Conservation (phyloP, 2,113 vertebrate species). For the Ciconia stormi region DNA sequence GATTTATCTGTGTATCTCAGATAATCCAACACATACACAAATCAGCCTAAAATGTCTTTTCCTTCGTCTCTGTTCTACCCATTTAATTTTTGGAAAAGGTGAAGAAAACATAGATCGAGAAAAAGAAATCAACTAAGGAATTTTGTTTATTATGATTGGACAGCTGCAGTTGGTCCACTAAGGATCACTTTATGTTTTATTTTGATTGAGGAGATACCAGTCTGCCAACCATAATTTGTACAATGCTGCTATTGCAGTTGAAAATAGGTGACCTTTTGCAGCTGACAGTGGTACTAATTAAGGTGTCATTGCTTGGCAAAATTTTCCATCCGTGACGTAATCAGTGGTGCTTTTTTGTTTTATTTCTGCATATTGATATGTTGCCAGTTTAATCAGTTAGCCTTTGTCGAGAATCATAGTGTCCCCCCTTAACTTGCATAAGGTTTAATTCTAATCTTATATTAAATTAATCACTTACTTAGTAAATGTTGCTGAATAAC, state of each 20-base stretch:
- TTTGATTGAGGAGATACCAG: conserved; percentile 80
- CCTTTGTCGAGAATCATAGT: background rate
- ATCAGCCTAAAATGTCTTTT: conserved; percentile 51
- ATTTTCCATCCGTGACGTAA: conserved; percentile 19
- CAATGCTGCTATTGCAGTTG: conserved; percentile 67
- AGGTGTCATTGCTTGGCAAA: conserved; percentile 21
- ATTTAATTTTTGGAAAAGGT: conserved; percentile 71
- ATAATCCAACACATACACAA: conserved; percentile 69
- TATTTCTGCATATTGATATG: background rate
- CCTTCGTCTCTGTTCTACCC: conserved; percentile 50
- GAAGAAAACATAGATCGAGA: conserved; percentile 72
- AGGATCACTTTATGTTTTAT: conserved; percentile 82
- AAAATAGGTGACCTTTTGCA: conserved; percentile 68
- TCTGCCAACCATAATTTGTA: conserved; percentile 77
- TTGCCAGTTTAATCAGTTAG: background rate
- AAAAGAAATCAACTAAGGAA: conserved; percentile 76
- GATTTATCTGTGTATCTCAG: conserved; percentile 70
- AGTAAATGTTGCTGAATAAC: background rate
- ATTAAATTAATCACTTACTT: background rate
- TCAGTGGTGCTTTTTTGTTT: background rate
- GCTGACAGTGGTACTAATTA: conserved; percentile 48
- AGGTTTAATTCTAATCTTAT: background rate
- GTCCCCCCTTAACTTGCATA: background rate
- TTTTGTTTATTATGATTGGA: conserved; percentile 82
- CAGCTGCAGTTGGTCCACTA: conserved; percentile 72